Evolutionary conservation across 1,140 invertebrate species (phyloP), one percentile per base, ranked within the genome.

Genomic region (Ladona fulva): DNA sequence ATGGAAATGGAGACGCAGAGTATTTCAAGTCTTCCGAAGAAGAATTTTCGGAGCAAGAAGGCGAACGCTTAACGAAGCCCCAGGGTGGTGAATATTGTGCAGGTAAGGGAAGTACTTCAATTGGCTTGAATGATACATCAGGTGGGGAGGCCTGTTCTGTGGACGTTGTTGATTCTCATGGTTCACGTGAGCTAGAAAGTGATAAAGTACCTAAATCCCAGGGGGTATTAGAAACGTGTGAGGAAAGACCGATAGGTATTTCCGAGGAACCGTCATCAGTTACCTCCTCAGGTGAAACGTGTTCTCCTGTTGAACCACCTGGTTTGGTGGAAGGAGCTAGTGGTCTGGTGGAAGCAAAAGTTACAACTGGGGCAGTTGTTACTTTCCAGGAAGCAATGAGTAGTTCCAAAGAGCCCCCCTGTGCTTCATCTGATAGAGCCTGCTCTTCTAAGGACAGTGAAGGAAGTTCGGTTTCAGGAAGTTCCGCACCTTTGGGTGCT

Each of bases 401-500:
- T 75, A 19, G 12, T 75, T 7, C 25, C 1, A 16, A 80, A 78
- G 37, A 66, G 5, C 52, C 52, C 12, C 82, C 82, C 81, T 80
- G 80, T 80, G 74, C 80, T 74, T 82, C 85, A 77, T 83, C 82
- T 78, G n/a, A 78, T 22, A 75, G 59, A 77, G 80, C 22, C 76
- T 16, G 76, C 25, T 74, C 79, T 24, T 77, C 79, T 24, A 73
- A 42, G 74, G 66, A 78, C 74, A 52, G 76, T 0, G 76, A 76
- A 10, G 79, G 1, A 14, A 5, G 12, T 42, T 42, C 76, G 6
- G 29, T 74, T 7, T 78, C 80, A 16, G 79, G 79, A 75, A 6
- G 81, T 25, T 80, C 80, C 0, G 81, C 85, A 19, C 86, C 85
- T 25, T 83, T 87, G 16, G 89, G 91, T 80, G 88, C 90, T n/a